Conservation (phyloP, 2,888 invertebrate species). For the Panopea generosa region DNA sequence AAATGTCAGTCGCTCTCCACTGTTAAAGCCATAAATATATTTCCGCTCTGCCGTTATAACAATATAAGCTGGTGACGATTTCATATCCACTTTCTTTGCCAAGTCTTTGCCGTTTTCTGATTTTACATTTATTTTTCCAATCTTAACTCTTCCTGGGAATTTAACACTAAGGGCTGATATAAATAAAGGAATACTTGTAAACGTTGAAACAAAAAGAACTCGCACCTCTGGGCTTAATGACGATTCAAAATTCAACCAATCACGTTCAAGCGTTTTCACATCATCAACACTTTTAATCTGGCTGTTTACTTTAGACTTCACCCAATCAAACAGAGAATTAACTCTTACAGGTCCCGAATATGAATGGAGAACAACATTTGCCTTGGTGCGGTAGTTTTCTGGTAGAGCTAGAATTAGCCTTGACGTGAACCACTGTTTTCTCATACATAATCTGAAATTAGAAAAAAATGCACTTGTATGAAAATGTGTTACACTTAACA, state of each 20-base stretch:
- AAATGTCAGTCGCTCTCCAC: slow-evolving; percentile 85
- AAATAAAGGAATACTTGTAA: slow-evolving; percentile 86
- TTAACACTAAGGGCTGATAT: slow-evolving; percentile 87
- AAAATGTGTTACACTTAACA: too few relatives aligned
- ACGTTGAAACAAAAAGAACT: slow-evolving; percentile 85
- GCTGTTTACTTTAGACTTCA: slow-evolving; percentile 85
- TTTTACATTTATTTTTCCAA: slow-evolving; percentile 82
- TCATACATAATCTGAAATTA: slow-evolving; percentile 85
- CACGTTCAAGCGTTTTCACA: slow-evolving; percentile 78
- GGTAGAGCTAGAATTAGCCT: slow-evolving; percentile 86
- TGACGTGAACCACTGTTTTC: slow-evolving; percentile 86
- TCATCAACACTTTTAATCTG: slow-evolving; percentile 83
- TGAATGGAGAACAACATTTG: slow-evolving; percentile 85
- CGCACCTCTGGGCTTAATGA: slow-evolving; percentile 78
- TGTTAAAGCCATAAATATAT: slow-evolving; percentile 84
- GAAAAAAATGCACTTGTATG: too few relatives aligned
- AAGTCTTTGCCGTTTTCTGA: slow-evolving; percentile 66
- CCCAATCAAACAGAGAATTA: slow-evolving; percentile 85
- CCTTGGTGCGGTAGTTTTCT: slow-evolving; percentile 85
- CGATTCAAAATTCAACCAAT: slow-evolving; percentile 81
- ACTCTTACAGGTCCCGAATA: slow-evolving; percentile 81
- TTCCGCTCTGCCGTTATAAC: slow-evolving; percentile 85
- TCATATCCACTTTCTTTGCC: slow-evolving; percentile 56
- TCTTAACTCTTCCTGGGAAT: slow-evolving; percentile 86
- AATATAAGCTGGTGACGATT: slow-evolving; percentile 82